A percentile compares a stretch with the other conserved stretches of the same genome.
Evolutionary conservation across 2,888 invertebrate genomes (phyloP).

Genomic region (Caradrina kadenii): DNA sequence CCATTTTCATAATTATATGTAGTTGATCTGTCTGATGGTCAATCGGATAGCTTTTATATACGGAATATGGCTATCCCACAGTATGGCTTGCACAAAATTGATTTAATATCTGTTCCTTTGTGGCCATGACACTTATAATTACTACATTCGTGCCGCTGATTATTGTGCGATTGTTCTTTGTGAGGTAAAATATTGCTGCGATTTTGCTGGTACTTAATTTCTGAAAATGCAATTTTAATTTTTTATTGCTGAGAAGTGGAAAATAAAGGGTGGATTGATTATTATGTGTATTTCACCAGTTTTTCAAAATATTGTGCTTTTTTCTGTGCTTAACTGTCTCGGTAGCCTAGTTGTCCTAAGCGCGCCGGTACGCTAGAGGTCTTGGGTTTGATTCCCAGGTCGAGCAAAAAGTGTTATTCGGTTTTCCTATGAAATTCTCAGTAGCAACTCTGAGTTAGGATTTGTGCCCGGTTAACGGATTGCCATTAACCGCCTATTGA

Average conservation of each 20-base stretch:
- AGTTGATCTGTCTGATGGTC: background rate
- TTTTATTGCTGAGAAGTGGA: background rate
- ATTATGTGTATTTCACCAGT: background rate
- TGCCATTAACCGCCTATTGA: too few species aligned
- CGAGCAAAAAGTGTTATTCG: too few species aligned
- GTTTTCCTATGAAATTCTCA: too few species aligned
- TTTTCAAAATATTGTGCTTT: too few species aligned
- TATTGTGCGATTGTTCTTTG: conserved; percentile 17
- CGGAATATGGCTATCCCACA: conserved; percentile 8
- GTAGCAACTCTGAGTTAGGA: too few species aligned
- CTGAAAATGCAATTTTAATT: background rate
- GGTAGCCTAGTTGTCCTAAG: too few species aligned
- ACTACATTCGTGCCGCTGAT: conserved; percentile 28
- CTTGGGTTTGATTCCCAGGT: too few species aligned
- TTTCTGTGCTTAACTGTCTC: too few species aligned
- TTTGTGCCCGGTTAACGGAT: too few species aligned
- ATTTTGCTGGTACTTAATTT: background rate
- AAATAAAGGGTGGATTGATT: background rate
- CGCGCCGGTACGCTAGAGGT: too few species aligned
- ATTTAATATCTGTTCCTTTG: conserved; percentile 56
- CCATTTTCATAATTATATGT: too few species aligned
- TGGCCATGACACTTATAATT: conserved; percentile 55
- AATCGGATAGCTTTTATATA: conserved; percentile 11
- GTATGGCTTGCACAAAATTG: conserved; percentile 41
- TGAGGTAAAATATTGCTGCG: background rate